phyloP scores from a whole-genome alignment of 2,888 invertebrate genomes.

The Macrophya annulata region DNA sequence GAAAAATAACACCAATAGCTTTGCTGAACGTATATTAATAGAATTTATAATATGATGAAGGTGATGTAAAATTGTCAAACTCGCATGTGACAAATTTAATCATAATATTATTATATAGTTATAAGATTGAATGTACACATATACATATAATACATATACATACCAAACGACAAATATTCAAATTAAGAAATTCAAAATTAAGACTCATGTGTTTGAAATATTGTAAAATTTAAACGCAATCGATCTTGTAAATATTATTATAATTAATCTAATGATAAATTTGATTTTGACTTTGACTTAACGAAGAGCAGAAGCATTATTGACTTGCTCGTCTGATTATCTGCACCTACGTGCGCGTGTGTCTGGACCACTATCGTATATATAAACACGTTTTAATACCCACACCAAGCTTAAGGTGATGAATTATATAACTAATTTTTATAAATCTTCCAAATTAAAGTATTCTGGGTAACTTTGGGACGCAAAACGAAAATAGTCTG shows the following conservation, averaged over 20 bases:
- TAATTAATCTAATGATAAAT: conserved; percentile 4
- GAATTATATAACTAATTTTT: not conserved
- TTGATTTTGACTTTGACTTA: not conserved
- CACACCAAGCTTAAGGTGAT: not conserved
- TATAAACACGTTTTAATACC: conserved; percentile 17
- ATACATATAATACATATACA: conserved; percentile 9
- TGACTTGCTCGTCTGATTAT: not conserved
- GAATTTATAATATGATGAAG: not conserved
- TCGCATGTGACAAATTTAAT: conserved; percentile 4
- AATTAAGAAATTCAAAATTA: not conserved
- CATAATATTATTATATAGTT: conserved; percentile 13
- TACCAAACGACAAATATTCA: conserved; percentile 16
- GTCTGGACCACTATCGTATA: conserved; percentile 33
- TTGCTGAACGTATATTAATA: not conserved
- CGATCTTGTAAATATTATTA: conserved; percentile 30
- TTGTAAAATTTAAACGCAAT: not conserved
- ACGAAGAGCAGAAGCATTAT: not conserved
- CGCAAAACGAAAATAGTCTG: conserved; percentile 34
- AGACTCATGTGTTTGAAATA: conserved; percentile 2
- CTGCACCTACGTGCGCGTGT: not conserved
- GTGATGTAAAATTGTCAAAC: not conserved
- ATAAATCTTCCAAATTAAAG: conserved; percentile 44
- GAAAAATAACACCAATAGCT: not conserved
- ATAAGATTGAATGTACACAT: not conserved
- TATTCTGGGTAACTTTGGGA: conserved; percentile 29